Evolutionary conservation across 2,888 invertebrate species (phyloP).

Genomic region (Acronicta leporina): DNA sequence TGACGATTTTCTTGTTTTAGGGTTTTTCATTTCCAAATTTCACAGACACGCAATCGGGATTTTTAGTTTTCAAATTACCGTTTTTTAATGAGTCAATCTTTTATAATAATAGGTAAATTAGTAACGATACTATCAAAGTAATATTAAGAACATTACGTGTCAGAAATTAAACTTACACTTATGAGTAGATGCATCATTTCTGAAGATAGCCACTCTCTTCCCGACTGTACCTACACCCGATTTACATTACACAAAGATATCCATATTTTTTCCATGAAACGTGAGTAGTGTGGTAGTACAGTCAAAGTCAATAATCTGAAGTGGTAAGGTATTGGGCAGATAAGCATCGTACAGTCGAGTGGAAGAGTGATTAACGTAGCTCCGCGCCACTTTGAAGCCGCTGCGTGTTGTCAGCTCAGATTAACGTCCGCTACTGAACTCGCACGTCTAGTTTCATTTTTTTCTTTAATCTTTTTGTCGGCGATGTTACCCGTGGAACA

Average conservation of each 20-base stretch:
- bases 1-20: too few species aligned
- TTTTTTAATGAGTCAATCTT: too few species aligned
- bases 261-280: slow-evolving; percentile 58
- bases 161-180: too few species aligned
- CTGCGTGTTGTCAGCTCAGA: slow-evolving; percentile 66
- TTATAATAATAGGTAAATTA: too few species aligned
- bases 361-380: slow-evolving; percentile 78
- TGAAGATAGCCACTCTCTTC: slow-evolving; percentile 10
- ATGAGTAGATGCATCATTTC: background rate
- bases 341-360: slow-evolving; percentile 80
- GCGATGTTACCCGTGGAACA: slow-evolving; percentile 56
- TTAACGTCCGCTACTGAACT: slow-evolving; percentile 66
- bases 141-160: too few species aligned
- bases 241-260: slow-evolving; percentile 56
- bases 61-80: too few species aligned
- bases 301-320: slow-evolving; percentile 75
- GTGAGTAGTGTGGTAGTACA: slow-evolving; percentile 62
- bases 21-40: too few species aligned
- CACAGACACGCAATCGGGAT: too few species aligned
- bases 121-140: too few species aligned
- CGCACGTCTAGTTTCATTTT: slow-evolving; percentile 50
- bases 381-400: slow-evolving; percentile 60
- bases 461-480: slow-evolving; percentile 56
- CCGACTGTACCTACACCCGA: slow-evolving; percentile 45
- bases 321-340: slow-evolving; percentile 71